Percentiles rank a stretch among this genome's conserved stretches.
phyloP scores from a whole-genome alignment of 2,888 invertebrate species.

The Acleris laterana region DNA sequence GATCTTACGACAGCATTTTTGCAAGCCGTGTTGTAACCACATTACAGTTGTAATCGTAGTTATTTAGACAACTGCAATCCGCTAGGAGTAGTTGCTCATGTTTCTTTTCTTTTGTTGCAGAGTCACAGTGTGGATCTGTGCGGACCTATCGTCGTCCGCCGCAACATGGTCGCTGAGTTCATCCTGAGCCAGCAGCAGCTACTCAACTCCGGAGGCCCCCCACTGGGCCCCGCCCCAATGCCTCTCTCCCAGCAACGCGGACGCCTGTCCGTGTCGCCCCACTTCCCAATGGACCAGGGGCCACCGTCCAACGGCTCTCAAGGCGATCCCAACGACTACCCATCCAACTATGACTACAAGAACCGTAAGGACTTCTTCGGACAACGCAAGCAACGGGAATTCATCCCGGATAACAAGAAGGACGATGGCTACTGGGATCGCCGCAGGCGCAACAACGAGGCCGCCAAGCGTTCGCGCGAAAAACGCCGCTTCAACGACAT shows the following conservation, averaged over 20 bases:
- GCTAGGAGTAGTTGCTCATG: constrained; percentile 55
- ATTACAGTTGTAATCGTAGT: constrained; percentile 40
- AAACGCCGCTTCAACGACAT: constrained; percentile 98
- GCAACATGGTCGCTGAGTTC: constrained; percentile 95
- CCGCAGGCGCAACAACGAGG: constrained; percentile 97
- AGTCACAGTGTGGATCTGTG: constrained; percentile 76
- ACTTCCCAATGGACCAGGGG: constrained; percentile 78
- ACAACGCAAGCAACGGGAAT: constrained; percentile 96
- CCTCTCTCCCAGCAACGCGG: constrained; percentile 66
- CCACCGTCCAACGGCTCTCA: constrained; percentile 59
- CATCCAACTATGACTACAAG: constrained; percentile 85
- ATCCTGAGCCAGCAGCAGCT: constrained; percentile 89
- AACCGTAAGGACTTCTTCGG: constrained; percentile 94
- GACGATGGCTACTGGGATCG: constrained; percentile 99
- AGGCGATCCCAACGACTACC: constrained; percentile 65
- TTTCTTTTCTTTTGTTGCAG: constrained; percentile 73
- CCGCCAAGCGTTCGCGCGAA: constrained; percentile 97
- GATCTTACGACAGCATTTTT: constrained; percentile 73
- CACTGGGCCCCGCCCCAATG: constrained; percentile 69
- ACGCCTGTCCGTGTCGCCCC: constrained; percentile 74
- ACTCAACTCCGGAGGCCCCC: constrained; percentile 67
- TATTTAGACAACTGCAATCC: constrained; percentile 59
- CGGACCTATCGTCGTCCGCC: constrained; percentile 83
- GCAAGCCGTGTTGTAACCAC: constrained; percentile 72
- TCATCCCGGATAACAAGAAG: constrained; percentile 98